phyloP scores from a whole-genome alignment of 2,113 vertebrate species.

The Nothobranchius furzeri region DNA sequence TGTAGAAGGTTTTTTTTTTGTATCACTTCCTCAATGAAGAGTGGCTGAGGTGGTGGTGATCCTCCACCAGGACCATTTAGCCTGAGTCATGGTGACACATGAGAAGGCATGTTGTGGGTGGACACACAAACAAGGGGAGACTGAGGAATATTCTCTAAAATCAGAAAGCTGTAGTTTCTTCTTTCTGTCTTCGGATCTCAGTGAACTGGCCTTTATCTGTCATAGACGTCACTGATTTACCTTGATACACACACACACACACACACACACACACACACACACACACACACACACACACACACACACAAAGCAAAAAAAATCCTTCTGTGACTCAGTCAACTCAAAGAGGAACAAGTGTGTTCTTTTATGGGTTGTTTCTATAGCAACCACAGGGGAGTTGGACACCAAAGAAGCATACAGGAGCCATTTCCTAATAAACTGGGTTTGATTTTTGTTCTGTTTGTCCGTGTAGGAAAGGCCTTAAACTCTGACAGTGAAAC shows the following conservation, averaged over 20 bases:
- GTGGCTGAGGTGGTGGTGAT: neutral
- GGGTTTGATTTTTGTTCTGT: slow-evolving; percentile 36
- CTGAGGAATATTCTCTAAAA: too few species aligned
- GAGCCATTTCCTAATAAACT: slow-evolving; percentile 66
- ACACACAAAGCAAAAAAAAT: too few species aligned
- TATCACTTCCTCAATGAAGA: slow-evolving; percentile 38
- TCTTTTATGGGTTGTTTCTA: slow-evolving; percentile 48
- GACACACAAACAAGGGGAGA: too few species aligned
- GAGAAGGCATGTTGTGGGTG: neutral
- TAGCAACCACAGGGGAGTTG: slow-evolving; percentile 39
- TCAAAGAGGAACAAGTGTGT: slow-evolving; percentile 26
- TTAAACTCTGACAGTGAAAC: neutral
- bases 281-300: too few species aligned
- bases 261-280: too few species aligned
- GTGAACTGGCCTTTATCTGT: slow-evolving; percentile 15
- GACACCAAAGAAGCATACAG: slow-evolving; percentile 38
- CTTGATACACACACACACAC: too few species aligned
- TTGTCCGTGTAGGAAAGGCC: slow-evolving; percentile 27
- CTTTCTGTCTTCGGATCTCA: too few species aligned
- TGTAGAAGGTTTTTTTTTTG: slow-evolving; percentile 10
- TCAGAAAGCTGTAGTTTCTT: too few species aligned
- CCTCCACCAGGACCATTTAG: slow-evolving; percentile 10
- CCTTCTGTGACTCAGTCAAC: slow-evolving; percentile 33
- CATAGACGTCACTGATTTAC: slow-evolving; percentile 32
- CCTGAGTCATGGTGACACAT: slow-evolving; percentile 39